Evolutionary conservation across 2,113 vertebrate species (phyloP), one percentile per base, ranked within the genome.

Genomic region (Bufo bufo): DNA sequence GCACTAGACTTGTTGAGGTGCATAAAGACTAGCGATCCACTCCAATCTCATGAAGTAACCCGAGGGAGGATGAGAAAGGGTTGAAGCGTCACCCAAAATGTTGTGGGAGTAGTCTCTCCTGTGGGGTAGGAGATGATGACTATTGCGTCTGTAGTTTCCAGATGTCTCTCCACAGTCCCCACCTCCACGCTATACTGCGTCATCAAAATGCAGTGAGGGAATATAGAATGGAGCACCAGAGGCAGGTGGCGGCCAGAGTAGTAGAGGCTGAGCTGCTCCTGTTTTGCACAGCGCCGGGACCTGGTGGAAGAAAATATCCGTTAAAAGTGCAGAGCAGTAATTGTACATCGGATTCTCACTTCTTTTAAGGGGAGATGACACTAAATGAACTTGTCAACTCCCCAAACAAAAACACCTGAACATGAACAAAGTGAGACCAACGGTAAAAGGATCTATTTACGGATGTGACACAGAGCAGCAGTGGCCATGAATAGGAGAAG

Each of bases 191-290:
- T 58, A 59, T 63, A 45, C 69, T 50, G 47, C 86, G 23, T 65
- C 85, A 87, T 87, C 87, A 89, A 89, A 89, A 89, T 49, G 19
- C 75, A 19, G 49, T 79, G 56, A 89, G 87, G 33, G 59, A 78
- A 49, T 89, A 89, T 4, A 89, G 82, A 69, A 89, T 69, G 12
- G 82, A 89, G 45, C 58, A 84, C 87, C 81, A 89, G 50, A 84
- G 71, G 59, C 58, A 89, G n/a, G 72, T 84, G 58, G 74, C 50
- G 33, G 87, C 80, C 82, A 84, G 12, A 2, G 87, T 61, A 45
- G 49, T 61, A 9, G 87, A 89, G 47, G 50, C 59, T 6, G 81
- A 84, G 82, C 74, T 84, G 74, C 87, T 89, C 66, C 81, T 77
- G 61, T 89, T 84, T 52, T 77, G 87, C 59, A 78, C 23, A 11